Evolutionary conservation across 1,140 invertebrate genomes (phyloP).

Genomic region (Diabrotica virgifera): DNA sequence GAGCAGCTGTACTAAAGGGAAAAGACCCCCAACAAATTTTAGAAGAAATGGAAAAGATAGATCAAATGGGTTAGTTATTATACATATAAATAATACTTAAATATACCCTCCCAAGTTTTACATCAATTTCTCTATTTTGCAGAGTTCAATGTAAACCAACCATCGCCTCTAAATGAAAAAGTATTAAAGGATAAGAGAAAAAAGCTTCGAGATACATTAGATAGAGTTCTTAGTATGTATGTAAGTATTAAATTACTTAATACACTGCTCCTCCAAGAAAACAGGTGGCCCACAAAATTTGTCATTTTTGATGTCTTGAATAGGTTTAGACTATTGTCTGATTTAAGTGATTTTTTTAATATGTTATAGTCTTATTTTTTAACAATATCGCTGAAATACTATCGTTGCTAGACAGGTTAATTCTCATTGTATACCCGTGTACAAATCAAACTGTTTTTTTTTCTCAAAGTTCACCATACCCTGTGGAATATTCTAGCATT

Average conservation of each 20-base stretch:
- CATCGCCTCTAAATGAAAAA: constrained; percentile 93
- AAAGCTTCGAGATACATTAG: constrained; percentile 93
- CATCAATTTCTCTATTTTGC: constrained; percentile 42
- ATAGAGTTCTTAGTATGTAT: constrained; percentile 92
- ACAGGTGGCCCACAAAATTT: too few species aligned
- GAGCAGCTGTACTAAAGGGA: constrained; percentile 95
- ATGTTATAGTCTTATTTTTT: too few species aligned
- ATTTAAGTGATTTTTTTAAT: too few species aligned
- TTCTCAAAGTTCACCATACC: too few species aligned
- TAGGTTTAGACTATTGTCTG: too few species aligned
- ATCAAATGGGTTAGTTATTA: constrained; percentile 83
- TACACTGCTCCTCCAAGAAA: too few species aligned
- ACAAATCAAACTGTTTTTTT: too few species aligned
- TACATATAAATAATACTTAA: constrained; percentile 8
- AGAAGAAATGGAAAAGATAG: constrained; percentile 95
- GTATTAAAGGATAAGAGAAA: constrained; percentile 95
- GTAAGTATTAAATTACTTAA: constrained; percentile 67
- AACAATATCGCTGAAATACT: too few species aligned
- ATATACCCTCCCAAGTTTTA: constrained; percentile 14
- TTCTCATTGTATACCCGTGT: too few species aligned
- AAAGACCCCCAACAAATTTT: constrained; percentile 95
- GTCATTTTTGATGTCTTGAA: too few species aligned
- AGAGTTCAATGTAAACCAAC: constrained; percentile 94
- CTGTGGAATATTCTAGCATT: too few species aligned
- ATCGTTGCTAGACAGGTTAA: too few species aligned